Evolutionary conservation across 2,113 vertebrate species (phyloP).

Genomic region (Rhea pennata): DNA sequence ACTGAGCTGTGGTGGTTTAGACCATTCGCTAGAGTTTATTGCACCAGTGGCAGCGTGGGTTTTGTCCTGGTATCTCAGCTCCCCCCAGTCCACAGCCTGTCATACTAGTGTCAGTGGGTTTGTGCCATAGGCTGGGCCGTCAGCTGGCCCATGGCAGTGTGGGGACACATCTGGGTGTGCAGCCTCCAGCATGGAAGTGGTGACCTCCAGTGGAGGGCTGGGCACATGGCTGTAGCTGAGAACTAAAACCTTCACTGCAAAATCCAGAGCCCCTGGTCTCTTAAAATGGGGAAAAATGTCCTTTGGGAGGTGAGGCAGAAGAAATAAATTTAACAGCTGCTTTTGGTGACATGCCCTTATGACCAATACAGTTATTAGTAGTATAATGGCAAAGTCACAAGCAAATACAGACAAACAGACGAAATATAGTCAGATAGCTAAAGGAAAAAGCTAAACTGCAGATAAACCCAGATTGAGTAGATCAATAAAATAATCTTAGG

Average conservation of each 20-base stretch:
- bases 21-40: neutral
- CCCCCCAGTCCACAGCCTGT: neutral
- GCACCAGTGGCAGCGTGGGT: too few relatives aligned
- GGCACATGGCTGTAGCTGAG: neutral
- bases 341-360: neutral
- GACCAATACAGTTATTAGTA: neutral
- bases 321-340: neutral
- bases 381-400: neutral
- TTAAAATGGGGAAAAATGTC: neutral
- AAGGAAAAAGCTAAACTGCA: neutral
- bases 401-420: neutral
- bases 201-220: neutral
- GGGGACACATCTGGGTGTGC: neutral
- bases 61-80: too few relatives aligned
- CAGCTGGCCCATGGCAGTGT: neutral
- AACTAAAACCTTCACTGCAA: neutral
- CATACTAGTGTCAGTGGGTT: neutral
- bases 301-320: neutral
- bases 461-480: neutral
- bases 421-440: neutral
- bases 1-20: neutral
- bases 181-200: neutral
- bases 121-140: neutral
- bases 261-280: neutral
- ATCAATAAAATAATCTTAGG: conserved; percentile 9